These are phyloP conservation scores for Gobio occitaniae DNA, from an alignment of 2,797 vertebrate species.

Conservation along the genomic window DNA sequence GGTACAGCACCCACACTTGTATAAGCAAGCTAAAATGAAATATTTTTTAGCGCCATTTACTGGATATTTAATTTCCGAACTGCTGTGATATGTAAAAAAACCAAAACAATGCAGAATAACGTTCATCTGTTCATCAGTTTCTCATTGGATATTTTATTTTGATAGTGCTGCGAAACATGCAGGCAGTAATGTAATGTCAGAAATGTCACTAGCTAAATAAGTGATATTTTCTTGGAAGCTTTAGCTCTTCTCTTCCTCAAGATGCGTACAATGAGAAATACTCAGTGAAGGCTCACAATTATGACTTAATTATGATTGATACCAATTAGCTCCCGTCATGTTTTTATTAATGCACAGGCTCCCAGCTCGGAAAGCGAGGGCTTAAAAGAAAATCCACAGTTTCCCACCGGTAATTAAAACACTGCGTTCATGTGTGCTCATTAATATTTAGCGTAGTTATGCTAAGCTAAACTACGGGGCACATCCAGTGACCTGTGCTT, in stretches of 20 bases:
- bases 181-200: background rate
- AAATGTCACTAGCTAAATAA: constrained; percentile 1
- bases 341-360: background rate
- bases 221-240: background rate
- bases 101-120: background rate
- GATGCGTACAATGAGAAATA: background rate
- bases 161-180: background rate
- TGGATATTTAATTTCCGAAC: background rate
- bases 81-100: background rate
- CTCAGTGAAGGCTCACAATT: background rate
- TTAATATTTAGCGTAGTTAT: background rate
- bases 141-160: background rate
- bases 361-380: background rate
- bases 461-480: background rate
- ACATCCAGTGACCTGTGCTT: background rate
- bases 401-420: constrained; percentile 21
- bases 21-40: background rate
- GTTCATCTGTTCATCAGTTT: background rate
- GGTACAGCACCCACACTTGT: background rate
- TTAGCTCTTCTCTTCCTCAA: background rate
- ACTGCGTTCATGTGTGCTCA: constrained; percentile 10
- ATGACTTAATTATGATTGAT: constrained; percentile 24
- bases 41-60: background rate
- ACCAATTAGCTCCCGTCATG: constrained; percentile 7
- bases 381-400: constrained; percentile 22